Evolutionary conservation across 2,113 vertebrate genomes (phyloP).

Genomic region (Planiliza haematocheilus): DNA sequence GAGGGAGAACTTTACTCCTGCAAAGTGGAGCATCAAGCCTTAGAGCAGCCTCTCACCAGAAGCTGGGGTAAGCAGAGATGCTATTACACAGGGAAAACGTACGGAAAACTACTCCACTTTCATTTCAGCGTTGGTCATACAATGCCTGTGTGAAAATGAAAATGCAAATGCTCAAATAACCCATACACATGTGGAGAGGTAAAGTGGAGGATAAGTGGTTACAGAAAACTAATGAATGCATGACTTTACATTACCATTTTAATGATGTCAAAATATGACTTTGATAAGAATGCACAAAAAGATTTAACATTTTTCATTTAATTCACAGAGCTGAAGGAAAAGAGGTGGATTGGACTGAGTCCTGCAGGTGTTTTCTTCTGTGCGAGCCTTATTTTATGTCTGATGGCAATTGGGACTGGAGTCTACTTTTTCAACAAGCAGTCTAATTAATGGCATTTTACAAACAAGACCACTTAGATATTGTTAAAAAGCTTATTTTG

Average conservation of each 20-base stretch:
- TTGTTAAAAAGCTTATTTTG: too few species aligned
- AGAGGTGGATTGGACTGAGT: not conserved
- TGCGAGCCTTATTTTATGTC: slow-evolving; percentile 12
- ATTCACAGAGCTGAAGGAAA: slow-evolving; percentile 16
- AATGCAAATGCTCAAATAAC: too few species aligned
- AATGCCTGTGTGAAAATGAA: too few species aligned
- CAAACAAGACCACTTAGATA: too few species aligned
- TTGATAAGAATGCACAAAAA: not conserved
- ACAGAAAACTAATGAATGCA: too few species aligned
- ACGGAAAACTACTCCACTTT: too few species aligned
- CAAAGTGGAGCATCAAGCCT: slow-evolving; percentile 17
- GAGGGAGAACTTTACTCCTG: slow-evolving; percentile 22
- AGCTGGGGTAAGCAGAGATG: slow-evolving; percentile 23
- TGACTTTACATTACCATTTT: too few species aligned
- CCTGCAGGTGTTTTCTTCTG: slow-evolving; percentile 4
- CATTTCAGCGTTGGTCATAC: too few species aligned
- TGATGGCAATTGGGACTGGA: slow-evolving; percentile 22
- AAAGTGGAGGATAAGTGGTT: too few species aligned
- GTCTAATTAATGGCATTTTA: not conserved
- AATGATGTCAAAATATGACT: too few species aligned
- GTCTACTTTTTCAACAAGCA: slow-evolving; percentile 18
- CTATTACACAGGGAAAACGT: not conserved
- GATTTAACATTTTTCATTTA: not conserved
- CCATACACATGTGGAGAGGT: too few species aligned
- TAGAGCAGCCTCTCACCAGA: not conserved